phyloP scores from a whole-genome alignment of 2,797 vertebrate species.

The Molossus alvarezi region DNA sequence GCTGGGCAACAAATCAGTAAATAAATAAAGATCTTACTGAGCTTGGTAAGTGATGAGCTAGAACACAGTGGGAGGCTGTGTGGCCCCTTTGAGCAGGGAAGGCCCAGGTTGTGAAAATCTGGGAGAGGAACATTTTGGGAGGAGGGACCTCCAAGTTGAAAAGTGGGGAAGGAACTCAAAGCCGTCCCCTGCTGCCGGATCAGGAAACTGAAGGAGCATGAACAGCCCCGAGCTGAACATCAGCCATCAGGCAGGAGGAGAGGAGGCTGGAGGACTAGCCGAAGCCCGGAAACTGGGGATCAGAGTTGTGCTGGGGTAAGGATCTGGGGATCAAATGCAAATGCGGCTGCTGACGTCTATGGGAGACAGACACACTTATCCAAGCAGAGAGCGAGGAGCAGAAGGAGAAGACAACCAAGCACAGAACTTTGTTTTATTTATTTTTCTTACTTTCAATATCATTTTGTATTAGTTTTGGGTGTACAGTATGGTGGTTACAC shows the following conservation, averaged over 20 bases:
- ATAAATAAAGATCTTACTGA: not conserved
- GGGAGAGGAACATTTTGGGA: not conserved
- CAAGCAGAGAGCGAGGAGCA: fast-evolving
- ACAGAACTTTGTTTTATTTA: not conserved
- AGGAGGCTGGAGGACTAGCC: not conserved
- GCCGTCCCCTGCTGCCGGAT: not conserved
- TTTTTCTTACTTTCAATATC: not conserved
- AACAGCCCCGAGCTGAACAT: fast-evolving
- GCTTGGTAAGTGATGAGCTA: not conserved
- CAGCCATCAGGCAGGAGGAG: not conserved
- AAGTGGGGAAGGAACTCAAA: not conserved
- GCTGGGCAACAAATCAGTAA: not conserved
- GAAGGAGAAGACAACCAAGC: not conserved
- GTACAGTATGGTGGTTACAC: not conserved
- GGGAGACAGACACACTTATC: not conserved
- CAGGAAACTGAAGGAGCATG: not conserved
- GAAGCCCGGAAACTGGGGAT: not conserved
- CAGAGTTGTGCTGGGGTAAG: not conserved
- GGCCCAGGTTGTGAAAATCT: not conserved
- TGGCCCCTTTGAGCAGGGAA: not conserved
- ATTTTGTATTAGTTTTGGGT: not conserved
- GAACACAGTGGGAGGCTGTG: not conserved
- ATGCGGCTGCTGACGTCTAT: not conserved
- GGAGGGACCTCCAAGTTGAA: not conserved
- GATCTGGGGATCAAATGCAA: not conserved